Percentiles rank a stretch among this genome's conserved stretches.
phyloP scores from a whole-genome alignment of 2,797 vertebrate genomes.

The Hydrolagus colliei region DNA sequence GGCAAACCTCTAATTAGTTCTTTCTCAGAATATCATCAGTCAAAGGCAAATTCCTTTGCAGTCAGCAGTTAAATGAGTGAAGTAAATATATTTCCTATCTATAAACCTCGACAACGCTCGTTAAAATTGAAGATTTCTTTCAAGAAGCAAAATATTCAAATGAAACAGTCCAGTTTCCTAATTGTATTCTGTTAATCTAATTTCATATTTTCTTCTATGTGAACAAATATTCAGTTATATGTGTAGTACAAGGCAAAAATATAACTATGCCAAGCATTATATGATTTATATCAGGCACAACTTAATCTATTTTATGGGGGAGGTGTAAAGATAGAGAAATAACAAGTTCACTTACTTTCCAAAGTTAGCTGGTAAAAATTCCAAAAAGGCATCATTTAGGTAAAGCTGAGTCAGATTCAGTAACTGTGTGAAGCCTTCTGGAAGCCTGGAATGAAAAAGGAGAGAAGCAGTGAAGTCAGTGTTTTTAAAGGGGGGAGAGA shows the following conservation, averaged over 20 bases:
- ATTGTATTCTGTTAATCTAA: background rate
- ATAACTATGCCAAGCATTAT: background rate
- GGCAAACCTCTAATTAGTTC: background rate
- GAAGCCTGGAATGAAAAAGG: constrained; percentile 67
- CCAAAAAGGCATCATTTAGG: constrained; percentile 95
- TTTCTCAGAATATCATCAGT: background rate
- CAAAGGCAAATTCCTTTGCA: background rate
- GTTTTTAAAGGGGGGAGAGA: background rate
- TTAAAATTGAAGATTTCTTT: background rate
- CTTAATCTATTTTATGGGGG: background rate
- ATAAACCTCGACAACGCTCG: background rate
- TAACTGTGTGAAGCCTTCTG: constrained; percentile 95
- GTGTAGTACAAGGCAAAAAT: background rate
- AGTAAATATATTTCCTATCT: background rate
- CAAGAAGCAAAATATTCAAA: background rate
- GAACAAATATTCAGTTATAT: background rate
- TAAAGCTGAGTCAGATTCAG: constrained; percentile 91
- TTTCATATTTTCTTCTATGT: background rate
- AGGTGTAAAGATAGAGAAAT: constrained; percentile 7
- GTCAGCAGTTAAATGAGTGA: background rate
- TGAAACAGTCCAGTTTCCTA: background rate
- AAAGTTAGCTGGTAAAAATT: constrained; percentile 91
- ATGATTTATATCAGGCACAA: background rate
- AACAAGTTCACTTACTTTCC: constrained; percentile 71
- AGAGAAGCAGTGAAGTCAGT: background rate